phyloP scores from a whole-genome alignment of 2,113 vertebrate genomes.

The Melozone crissalis region DNA sequence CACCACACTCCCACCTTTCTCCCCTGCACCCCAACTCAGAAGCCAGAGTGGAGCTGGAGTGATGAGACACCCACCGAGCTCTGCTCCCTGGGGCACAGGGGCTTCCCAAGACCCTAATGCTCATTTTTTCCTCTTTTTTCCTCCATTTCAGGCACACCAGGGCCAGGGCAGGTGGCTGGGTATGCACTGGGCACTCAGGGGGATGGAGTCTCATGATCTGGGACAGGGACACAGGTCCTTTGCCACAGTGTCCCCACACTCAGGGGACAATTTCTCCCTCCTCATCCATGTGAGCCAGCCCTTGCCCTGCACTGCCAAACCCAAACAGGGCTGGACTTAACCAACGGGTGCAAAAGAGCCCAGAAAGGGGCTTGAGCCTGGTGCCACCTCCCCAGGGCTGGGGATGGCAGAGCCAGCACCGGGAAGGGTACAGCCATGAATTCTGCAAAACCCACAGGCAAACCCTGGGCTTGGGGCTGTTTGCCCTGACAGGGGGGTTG shows the following conservation, averaged over 20 bases:
- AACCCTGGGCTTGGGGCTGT: not conserved
- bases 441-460: not conserved
- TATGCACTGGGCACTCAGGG: fast-evolving
- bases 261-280: not conserved
- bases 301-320: not conserved
- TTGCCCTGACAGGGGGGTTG: fast-evolving
- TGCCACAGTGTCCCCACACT: fast-evolving
- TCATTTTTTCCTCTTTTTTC: not conserved
- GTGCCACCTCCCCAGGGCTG: not conserved
- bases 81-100: fast-evolving
- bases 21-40: not conserved
- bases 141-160: fast-evolving
- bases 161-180: fast-evolving
- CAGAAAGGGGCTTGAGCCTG: not conserved
- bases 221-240: not conserved
- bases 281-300: fast-evolving
- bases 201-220: not conserved
- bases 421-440: fast-evolving
- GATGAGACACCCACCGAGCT: fast-evolving
- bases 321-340: not conserved
- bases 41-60: not conserved
- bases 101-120: not conserved
- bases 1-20: not conserved
- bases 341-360: not conserved
- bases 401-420: fast-evolving